These are phyloP conservation scores for Mythimna albipuncta DNA, from an alignment of 2,888 invertebrate species.

Conservation along the genomic window DNA sequence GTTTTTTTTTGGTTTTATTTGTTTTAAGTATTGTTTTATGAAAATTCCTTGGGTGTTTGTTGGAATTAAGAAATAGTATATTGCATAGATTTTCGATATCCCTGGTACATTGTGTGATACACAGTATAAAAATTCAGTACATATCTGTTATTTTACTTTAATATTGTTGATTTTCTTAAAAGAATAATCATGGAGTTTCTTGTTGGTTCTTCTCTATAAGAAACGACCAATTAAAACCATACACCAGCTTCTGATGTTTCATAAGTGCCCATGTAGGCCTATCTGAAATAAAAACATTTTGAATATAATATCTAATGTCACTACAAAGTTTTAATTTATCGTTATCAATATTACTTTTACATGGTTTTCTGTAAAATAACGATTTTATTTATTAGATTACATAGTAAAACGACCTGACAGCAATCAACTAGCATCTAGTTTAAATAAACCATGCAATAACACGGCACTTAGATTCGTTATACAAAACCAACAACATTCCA, in stretches of 20 bases:
- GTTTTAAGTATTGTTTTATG: not conserved
- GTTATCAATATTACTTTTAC: too few species aligned
- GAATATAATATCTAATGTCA: not conserved
- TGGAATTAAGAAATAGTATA: not conserved
- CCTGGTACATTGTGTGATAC: not conserved
- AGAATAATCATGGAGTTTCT: too few species aligned
- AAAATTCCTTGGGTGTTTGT: not conserved
- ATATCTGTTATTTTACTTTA: not conserved
- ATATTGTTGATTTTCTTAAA: too few species aligned
- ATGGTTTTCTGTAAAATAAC: not conserved
- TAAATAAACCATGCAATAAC: constrained; percentile 8
- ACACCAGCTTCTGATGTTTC: too few species aligned
- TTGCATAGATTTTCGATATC: not conserved
- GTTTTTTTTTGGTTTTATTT: not conserved
- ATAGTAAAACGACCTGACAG: not conserved
- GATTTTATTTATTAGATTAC: not conserved
- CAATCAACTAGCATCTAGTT: constrained; percentile 5
- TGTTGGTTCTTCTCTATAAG: too few species aligned
- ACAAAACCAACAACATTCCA: constrained; percentile 18
- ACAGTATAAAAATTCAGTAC: not conserved
- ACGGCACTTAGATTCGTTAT: constrained; percentile 16
- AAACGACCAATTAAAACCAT: too few species aligned
- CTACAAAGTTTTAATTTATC: not conserved
- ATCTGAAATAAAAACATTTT: too few species aligned
- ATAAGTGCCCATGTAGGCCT: too few species aligned